Evolutionary conservation across 1,140 invertebrate species (phyloP).

Genomic region (Eupristina koningsbergeri): DNA sequence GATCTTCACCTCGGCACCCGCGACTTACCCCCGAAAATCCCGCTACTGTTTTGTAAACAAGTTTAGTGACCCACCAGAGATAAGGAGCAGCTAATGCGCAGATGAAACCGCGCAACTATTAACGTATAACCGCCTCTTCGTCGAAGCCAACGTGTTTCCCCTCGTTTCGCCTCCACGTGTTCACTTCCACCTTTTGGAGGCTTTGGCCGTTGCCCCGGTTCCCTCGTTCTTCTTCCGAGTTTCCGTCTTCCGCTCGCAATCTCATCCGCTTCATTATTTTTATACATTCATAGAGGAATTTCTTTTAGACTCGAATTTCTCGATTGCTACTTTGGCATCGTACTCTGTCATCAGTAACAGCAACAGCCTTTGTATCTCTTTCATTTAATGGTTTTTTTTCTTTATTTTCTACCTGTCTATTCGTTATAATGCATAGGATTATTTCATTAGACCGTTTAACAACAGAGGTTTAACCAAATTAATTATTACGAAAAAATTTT

Average conservation of each 20-base stretch:
- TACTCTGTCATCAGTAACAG: too few species aligned
- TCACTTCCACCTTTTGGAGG: background rate
- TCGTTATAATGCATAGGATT: background rate
- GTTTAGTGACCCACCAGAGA: constrained; percentile 51
- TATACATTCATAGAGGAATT: background rate
- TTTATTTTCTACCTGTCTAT: too few species aligned
- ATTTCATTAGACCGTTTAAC: background rate
- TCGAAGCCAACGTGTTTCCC: background rate
- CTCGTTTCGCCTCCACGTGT: background rate
- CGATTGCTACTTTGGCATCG: too few species aligned
- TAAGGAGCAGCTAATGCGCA: constrained; percentile 34
- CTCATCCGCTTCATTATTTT: background rate
- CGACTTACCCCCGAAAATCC: background rate
- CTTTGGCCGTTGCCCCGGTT: background rate
- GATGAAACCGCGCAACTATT: background rate
- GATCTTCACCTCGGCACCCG: too few species aligned
- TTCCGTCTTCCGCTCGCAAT: background rate
- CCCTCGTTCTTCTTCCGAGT: too few species aligned
- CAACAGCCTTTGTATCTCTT: too few species aligned
- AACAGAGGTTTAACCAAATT: background rate
- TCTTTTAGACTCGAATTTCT: too few species aligned
- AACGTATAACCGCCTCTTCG: background rate
- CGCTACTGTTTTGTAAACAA: constrained; percentile 64
- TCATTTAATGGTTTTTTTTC: too few species aligned
- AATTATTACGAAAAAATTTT: background rate